phyloP scores from a whole-genome alignment of 2,888 invertebrate species.

The Scelioninae gen. 1 region DNA sequence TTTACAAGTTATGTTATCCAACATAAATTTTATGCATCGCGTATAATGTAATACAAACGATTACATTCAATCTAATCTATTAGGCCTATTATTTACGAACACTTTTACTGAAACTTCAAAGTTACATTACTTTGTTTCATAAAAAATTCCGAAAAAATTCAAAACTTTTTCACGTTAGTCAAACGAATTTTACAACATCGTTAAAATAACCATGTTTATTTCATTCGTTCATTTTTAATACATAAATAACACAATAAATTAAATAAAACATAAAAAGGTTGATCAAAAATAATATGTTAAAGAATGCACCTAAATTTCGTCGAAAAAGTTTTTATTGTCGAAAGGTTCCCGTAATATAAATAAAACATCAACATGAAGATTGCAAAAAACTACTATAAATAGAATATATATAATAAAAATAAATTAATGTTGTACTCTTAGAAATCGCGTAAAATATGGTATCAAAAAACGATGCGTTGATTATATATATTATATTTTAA shows the following conservation, averaged over 20 bases:
- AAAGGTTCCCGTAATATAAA: not conserved
- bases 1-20: constrained; percentile 44
- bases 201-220: not conserved
- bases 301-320: not conserved
- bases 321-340: not conserved
- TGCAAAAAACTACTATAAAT: too few species aligned
- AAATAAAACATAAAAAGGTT: too few species aligned
- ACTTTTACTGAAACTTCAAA: constrained; percentile 1
- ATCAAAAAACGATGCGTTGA: too few species aligned
- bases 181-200: not conserved
- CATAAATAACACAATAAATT: not conserved
- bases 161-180: not conserved
- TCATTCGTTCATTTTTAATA: not conserved
- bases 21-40: constrained; percentile 6
- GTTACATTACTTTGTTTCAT: not conserved
- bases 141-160: constrained; percentile 3
- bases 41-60: not conserved
- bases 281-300: not conserved
- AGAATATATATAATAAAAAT: too few species aligned
- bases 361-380: too few species aligned
- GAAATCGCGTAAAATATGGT: too few species aligned
- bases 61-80: not conserved
- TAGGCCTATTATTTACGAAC: not conserved
- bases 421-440: too few species aligned
- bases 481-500: too few species aligned